Percentiles rank a stretch among this genome's conserved stretches.
These are phyloP conservation scores for Amazona guildingii DNA, from an alignment of 2,113 vertebrate species.

Conservation along the genomic window DNA sequence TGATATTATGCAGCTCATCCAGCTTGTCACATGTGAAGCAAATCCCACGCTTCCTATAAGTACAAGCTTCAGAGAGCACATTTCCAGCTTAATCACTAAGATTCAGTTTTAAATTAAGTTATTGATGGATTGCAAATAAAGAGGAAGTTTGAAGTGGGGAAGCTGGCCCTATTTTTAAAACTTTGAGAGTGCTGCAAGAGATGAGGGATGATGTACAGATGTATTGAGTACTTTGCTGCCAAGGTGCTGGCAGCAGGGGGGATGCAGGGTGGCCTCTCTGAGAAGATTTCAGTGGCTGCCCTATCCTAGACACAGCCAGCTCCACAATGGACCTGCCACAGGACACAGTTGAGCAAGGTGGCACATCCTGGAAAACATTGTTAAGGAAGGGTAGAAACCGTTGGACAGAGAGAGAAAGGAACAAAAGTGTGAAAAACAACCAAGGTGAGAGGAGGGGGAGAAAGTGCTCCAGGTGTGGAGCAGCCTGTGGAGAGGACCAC, in stretches of 20 bases:
- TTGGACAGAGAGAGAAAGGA: background rate
- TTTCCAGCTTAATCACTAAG: constrained; percentile 3
- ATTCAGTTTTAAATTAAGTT: constrained; percentile 4
- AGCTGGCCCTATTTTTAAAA: background rate
- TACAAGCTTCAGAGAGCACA: background rate
- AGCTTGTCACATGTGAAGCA: background rate
- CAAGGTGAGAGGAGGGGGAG: background rate
- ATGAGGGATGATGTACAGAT: background rate
- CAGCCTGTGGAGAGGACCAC: background rate
- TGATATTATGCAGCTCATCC: background rate
- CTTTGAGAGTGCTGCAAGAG: background rate
- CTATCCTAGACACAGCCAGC: background rate
- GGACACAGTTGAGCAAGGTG: background rate
- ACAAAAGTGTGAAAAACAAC: background rate
- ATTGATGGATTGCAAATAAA: constrained; percentile 7
- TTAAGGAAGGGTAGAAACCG: background rate
- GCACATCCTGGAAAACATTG: background rate
- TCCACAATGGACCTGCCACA: background rate
- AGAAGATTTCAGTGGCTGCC: background rate
- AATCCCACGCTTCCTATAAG: background rate
- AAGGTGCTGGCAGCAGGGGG: background rate
- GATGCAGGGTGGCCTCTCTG: background rate
- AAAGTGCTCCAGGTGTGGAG: background rate
- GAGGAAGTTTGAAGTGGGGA: background rate
- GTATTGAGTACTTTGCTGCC: fast-evolving